Percentiles rank a stretch among this genome's conserved stretches.
Evolutionary conservation across 2,113 vertebrate species (phyloP).

Genomic region (Sorex araneus): DNA sequence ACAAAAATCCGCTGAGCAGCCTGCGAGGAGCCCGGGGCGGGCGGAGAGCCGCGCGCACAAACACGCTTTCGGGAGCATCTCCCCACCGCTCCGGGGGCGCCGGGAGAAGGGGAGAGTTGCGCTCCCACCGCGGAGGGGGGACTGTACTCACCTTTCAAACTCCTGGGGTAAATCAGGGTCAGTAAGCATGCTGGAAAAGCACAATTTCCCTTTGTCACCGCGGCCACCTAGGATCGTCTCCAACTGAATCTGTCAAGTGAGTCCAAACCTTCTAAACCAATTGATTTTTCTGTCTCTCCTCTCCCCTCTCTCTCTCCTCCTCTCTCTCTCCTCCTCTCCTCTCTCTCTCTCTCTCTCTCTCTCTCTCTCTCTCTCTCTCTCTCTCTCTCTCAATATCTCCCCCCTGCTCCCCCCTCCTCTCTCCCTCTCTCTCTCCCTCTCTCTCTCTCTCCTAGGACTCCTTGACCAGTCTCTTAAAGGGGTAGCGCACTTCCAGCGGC

Average conservation of each 20-base stretch:
- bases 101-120: slow-evolving; percentile 83
- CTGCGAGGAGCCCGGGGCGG: slow-evolving; percentile 47
- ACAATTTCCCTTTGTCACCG: slow-evolving; percentile 93
- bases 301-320: slow-evolving; percentile 78
- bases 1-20: slow-evolving; percentile 73
- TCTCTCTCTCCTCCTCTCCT: slow-evolving; percentile 65
- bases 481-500: slow-evolving; percentile 90
- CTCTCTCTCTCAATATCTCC: slow-evolving; percentile 65
- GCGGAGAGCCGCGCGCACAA: slow-evolving; percentile 60
- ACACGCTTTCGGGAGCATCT: slow-evolving; percentile 77
- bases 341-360: slow-evolving; percentile 86
- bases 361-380: slow-evolving; percentile 65
- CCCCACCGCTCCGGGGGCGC: slow-evolving; percentile 74
- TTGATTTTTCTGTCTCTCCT: slow-evolving; percentile 89
- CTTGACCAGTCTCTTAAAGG: slow-evolving; percentile 97
- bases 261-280: slow-evolving; percentile 95
- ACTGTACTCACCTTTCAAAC: slow-evolving; percentile 97
- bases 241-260: slow-evolving; percentile 94
- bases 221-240: slow-evolving; percentile 95
- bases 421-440: slow-evolving; percentile 60
- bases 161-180: slow-evolving; percentile 99
- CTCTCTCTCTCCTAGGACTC: slow-evolving; percentile 86
- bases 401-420: slow-evolving; percentile 38
- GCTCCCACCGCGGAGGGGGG: slow-evolving; percentile 75
- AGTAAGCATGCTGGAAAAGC: slow-evolving; percentile 98